phyloP scores from a whole-genome alignment of 2,113 vertebrate species.

The Crotalus tigris region DNA sequence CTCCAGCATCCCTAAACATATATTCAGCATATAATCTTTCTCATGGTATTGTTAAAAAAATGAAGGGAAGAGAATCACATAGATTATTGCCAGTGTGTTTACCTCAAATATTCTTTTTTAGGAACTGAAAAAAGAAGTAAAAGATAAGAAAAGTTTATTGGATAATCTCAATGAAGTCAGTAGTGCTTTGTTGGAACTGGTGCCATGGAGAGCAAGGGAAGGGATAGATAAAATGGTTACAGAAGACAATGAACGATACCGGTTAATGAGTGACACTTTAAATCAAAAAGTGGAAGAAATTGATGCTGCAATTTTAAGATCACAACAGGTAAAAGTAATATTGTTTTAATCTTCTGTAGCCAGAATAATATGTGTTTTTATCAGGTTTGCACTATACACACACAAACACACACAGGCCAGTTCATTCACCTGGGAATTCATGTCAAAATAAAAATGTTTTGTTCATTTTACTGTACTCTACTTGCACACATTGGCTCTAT shows the following conservation, averaged over 20 bases:
- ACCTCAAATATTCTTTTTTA: conserved; percentile 53
- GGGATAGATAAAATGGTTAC: conserved; percentile 88
- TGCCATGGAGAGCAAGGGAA: conserved; percentile 92
- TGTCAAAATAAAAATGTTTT: conserved; percentile 24
- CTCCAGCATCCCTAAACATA: background rate
- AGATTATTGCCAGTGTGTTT: background rate
- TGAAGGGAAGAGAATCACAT: background rate
- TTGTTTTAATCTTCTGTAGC: background rate
- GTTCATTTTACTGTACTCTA: background rate
- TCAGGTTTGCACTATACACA: background rate
- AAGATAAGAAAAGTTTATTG: conserved; percentile 77
- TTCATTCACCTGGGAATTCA: background rate
- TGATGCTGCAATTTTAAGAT: conserved; percentile 85
- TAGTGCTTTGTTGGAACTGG: conserved; percentile 86
- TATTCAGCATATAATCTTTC: background rate
- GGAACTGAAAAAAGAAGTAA: conserved; percentile 84
- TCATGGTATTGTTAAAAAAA: background rate
- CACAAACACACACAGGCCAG: background rate
- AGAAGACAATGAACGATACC: conserved; percentile 87
- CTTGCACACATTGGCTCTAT: conserved; percentile 25
- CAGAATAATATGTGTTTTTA: background rate
- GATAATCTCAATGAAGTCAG: conserved; percentile 90
- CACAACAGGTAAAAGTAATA: conserved; percentile 83
- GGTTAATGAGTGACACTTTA: conserved; percentile 75
- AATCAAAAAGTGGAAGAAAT: conserved; percentile 86